Percentiles rank a stretch among this genome's conserved stretches.
Evolutionary conservation across 2,113 vertebrate genomes (phyloP).

Genomic region (Apodemus sylvaticus): DNA sequence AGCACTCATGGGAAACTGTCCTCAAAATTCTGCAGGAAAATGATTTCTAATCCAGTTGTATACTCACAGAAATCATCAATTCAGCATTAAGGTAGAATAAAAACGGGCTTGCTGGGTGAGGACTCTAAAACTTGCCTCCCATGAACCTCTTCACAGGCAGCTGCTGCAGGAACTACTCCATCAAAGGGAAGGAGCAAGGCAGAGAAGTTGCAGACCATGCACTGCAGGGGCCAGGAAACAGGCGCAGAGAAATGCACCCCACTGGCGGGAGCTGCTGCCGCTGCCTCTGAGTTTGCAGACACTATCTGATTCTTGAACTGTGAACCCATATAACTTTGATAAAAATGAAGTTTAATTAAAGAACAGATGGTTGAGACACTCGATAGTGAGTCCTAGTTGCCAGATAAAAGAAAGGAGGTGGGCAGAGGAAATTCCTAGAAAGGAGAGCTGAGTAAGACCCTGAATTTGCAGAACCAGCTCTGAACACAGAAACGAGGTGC

Average conservation of each 20-base stretch:
- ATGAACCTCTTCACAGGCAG: not conserved
- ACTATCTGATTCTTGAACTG: slow-evolving; percentile 13
- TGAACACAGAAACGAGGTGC: not conserved
- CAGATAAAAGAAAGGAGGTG: not conserved
- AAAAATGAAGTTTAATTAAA: slow-evolving; percentile 6
- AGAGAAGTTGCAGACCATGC: not conserved
- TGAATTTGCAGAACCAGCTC: not conserved
- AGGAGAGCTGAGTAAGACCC: not conserved
- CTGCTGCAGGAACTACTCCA: not conserved
- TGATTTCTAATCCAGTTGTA: slow-evolving; percentile 26
- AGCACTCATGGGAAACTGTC: not conserved
- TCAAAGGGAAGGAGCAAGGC: not conserved
- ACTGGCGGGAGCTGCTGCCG: no score
- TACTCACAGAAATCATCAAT: not conserved
- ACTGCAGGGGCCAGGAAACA: not conserved
- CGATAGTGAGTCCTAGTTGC: not conserved
- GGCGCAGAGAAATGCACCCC: not conserved
- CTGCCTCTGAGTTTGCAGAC: not conserved
- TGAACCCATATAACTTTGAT: not conserved
- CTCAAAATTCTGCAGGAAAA: slow-evolving; percentile 35
- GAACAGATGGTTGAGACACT: not conserved
- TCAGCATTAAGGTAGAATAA: slow-evolving; percentile 11
- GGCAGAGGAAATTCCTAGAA: not conserved
- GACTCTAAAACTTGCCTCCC: not conserved
- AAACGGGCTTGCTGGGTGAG: not conserved